phyloP scores from a whole-genome alignment of 2,113 vertebrate genomes.

The Mastomys natalensis region DNA sequence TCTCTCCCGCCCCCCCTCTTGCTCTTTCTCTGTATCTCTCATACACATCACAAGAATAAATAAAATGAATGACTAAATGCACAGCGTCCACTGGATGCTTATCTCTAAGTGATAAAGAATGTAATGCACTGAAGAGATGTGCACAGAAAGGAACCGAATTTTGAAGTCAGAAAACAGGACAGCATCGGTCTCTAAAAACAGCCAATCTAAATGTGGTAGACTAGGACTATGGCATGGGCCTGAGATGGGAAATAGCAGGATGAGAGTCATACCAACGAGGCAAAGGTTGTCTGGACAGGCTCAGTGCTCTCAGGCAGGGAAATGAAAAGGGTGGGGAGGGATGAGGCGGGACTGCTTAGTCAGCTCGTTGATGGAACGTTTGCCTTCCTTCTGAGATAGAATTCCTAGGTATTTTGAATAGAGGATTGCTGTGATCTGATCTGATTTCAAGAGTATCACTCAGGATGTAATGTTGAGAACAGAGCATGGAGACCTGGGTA shows the following conservation, averaged over 20 bases:
- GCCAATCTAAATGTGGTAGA: neutral
- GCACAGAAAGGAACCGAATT: neutral
- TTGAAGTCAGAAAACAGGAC: neutral
- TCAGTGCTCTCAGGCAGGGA: neutral
- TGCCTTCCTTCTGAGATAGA: constrained; percentile 14
- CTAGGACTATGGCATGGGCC: neutral
- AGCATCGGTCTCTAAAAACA: neutral
- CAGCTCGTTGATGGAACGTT: neutral
- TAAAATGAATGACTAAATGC: neutral
- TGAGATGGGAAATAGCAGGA: neutral
- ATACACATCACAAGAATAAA: neutral
- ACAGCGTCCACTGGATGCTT: neutral
- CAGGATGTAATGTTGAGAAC: neutral
- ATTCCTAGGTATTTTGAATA: neutral
- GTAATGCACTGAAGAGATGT: neutral
- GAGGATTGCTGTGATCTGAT: neutral
- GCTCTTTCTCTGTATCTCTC: neutral
- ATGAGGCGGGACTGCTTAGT: neutral
- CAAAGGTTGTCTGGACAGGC: neutral
- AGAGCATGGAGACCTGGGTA: neutral
- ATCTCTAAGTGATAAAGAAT: neutral
- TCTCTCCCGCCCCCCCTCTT: neutral
- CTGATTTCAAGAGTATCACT: neutral
- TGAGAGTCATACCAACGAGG: neutral
- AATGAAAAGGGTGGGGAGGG: neutral